Evolutionary conservation across 2,113 vertebrate genomes (phyloP).

Genomic region (Brachionichthys hirsutus): DNA sequence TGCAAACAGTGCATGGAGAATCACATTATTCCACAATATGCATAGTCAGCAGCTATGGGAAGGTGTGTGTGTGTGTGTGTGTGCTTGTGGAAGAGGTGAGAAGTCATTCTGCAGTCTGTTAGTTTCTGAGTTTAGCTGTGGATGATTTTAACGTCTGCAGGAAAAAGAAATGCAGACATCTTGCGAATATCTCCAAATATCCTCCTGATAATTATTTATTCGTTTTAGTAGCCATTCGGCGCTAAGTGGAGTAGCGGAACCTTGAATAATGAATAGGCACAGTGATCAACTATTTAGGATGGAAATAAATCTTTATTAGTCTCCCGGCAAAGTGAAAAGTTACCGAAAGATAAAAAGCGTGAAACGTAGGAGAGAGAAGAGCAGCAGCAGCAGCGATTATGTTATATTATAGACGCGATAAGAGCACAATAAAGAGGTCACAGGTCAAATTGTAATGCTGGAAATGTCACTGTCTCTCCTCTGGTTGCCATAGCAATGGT

Average conservation of each 20-base stretch:
- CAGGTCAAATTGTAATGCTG: constrained; percentile 14
- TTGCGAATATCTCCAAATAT: neutral
- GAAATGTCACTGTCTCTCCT: constrained; percentile 3
- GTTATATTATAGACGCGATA: constrained; percentile 2
- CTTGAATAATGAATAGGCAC: constrained; percentile 5
- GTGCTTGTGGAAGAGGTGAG: too few relatives aligned
- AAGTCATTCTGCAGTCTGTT: too few relatives aligned
- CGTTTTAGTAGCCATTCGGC: too few relatives aligned
- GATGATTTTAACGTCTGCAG: too few relatives aligned
- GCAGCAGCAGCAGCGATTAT: too few relatives aligned
- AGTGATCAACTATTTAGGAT: constrained; percentile 8
- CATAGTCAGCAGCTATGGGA: too few relatives aligned
- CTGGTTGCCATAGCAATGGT: constrained; percentile 29
- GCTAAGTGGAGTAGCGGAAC: neutral
- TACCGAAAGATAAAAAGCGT: neutral
- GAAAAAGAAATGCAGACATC: too few relatives aligned
- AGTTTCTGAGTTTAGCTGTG: too few relatives aligned
- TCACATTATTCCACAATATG: too few relatives aligned
- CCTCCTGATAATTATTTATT: neutral
- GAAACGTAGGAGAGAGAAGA: neutral
- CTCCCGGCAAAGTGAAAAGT: neutral
- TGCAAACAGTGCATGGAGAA: too few relatives aligned
- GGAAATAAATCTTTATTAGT: neutral
- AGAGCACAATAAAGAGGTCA: constrained; percentile 3
- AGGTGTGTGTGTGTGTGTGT: too few relatives aligned